These are phyloP conservation scores for Zeuzera pyrina DNA, from an alignment of 2,888 invertebrate species.

Conservation along the genomic window DNA sequence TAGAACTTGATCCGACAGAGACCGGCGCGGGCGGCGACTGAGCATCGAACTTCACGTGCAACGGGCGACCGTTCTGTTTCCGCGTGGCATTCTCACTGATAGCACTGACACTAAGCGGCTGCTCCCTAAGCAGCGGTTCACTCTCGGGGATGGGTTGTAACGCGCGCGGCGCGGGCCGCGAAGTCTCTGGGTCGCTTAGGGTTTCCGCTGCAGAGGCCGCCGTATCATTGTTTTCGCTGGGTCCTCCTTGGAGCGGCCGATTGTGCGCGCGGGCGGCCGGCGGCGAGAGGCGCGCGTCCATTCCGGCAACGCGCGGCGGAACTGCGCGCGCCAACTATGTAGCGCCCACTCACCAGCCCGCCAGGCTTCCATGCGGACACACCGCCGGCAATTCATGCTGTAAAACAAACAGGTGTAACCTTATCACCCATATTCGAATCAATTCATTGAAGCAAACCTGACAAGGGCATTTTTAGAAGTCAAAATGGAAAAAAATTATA, in stretches of 20 bases:
- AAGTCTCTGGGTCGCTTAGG: slow-evolving; percentile 48
- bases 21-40: slow-evolving; percentile 55
- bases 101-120: slow-evolving; percentile 27
- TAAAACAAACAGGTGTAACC: no score
- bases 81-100: slow-evolving; percentile 29
- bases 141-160: slow-evolving; percentile 54
- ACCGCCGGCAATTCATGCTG: slow-evolving; percentile 70
- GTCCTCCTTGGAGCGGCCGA: slow-evolving; percentile 63
- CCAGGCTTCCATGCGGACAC: slow-evolving; percentile 67
- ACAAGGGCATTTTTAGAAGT: no score
- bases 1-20: slow-evolving; percentile 48
- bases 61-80: slow-evolving; percentile 46
- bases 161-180: slow-evolving; percentile 48
- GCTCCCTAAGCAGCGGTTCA: slow-evolving; percentile 48
- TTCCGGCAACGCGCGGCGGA: slow-evolving; percentile 53
- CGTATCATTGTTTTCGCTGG: slow-evolving; percentile 49
- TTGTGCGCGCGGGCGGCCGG: slow-evolving; percentile 47
- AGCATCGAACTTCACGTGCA: slow-evolving; percentile 75
- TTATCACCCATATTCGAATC: no score
- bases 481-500: no score
- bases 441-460: no score
- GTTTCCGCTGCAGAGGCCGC: slow-evolving; percentile 36
- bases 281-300: slow-evolving; percentile 61
- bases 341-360: slow-evolving; percentile 56
- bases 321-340: slow-evolving; percentile 53